Base-by-base conservation (phyloP, 2,888 invertebrate genomes). In the Andrena fulva region DNA sequence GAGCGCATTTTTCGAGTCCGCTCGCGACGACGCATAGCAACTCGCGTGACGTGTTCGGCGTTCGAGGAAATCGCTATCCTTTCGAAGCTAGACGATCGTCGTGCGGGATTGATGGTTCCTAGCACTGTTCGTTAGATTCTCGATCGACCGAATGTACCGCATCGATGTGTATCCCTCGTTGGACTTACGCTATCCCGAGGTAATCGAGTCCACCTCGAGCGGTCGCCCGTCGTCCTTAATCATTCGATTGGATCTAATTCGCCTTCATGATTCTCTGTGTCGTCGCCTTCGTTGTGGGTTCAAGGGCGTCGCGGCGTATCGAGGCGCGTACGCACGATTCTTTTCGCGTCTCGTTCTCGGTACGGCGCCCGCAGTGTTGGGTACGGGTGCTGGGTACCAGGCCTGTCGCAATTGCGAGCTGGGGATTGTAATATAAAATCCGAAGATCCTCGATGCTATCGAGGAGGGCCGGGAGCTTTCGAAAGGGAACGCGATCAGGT, bases 181-280 rank as follows among this genome's bases (percentile, higher is more conserved):
- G 69, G 74, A 72, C 67, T 78, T 77, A 68, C 71, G 48, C 33
- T 79, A 82, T 80, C 77, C 74, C 76, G 81, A 87, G 80, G 78
- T 85, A 77, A 87, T 85, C 84, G 85, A 80, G 78, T 87, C 89
- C 82, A 87, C 84, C 84, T 80, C 83, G 85, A 77, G 59, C 64
- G 67, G 69, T 83, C 67, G 80, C 68, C 78, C 67, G 83, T 80
- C 81, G 86, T 88, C 80, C 86, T 88, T 88, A 88, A 89, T 89
- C 89, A 77, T 89, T 89, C 87, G 86, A 89, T 89, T 87, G 84
- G 69, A 87, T 86, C 89, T 89, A 88, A 88, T 88, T 88, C 86
- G 85, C 85, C 81, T 87, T 85, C 81, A 84, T 87, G 87, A 88
- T 80, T 87, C 82, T 78, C 67, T 48, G 70, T 73, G 84, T 70